Percentiles rank a stretch among this genome's conserved stretches.
These are phyloP conservation scores for Myotis findleyi DNA, from an alignment of 2,797 vertebrate species.

Conservation along the genomic window DNA sequence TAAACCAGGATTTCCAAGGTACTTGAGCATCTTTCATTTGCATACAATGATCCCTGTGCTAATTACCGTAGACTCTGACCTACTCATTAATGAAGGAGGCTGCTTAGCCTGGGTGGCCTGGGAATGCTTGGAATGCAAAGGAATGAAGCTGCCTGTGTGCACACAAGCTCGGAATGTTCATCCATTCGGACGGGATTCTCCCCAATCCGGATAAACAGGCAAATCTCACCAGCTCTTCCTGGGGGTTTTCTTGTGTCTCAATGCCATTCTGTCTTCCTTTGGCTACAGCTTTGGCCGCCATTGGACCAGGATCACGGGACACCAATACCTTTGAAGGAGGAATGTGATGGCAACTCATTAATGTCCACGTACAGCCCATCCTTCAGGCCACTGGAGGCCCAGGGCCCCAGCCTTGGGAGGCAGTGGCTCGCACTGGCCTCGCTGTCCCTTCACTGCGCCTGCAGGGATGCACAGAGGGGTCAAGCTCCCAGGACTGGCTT, in stretches of 20 bases:
- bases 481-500: not conserved
- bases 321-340: not conserved
- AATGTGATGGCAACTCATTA: not conserved
- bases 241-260: not conserved
- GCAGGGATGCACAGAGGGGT: not conserved
- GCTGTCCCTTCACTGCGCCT: not conserved
- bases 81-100: slow-evolving; percentile 39
- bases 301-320: not conserved
- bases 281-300: not conserved
- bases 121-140: not conserved
- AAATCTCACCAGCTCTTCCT: not conserved
- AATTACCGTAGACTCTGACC: slow-evolving; percentile 38
- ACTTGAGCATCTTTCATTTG: slow-evolving; percentile 53
- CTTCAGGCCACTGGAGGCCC: not conserved
- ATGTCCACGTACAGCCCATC: not conserved
- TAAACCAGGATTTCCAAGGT: slow-evolving; percentile 49
- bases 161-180: not conserved
- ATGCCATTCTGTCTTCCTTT: not conserved
- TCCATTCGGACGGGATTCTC: not conserved
- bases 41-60: slow-evolving; percentile 57
- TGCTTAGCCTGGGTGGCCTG: not conserved
- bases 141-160: not conserved
- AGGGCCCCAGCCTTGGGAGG: not conserved
- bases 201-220: not conserved
- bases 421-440: not conserved